Conservation (phyloP, 1,140 invertebrate species). For the Bombus fervidus region DNA sequence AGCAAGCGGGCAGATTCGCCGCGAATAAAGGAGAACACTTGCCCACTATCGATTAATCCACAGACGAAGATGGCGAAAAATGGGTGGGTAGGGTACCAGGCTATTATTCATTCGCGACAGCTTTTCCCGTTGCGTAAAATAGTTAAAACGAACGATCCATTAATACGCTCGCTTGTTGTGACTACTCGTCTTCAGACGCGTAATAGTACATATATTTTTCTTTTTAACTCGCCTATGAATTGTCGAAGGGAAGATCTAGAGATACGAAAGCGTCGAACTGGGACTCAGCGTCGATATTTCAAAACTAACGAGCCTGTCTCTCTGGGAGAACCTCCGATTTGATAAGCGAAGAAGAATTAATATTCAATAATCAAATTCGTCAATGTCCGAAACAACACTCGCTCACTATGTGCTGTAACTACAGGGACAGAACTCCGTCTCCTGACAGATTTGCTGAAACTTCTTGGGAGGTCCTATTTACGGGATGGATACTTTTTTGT, state of each 20-base stretch:
- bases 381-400: slow-evolving; percentile 57
- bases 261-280: background rate
- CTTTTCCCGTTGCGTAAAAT: slow-evolving; percentile 27
- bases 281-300: slow-evolving; percentile 53
- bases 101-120: slow-evolving; percentile 62
- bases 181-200: background rate
- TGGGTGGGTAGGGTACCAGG: too few species aligned
- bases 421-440: too few species aligned
- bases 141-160: slow-evolving; percentile 48
- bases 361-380: slow-evolving; percentile 68
- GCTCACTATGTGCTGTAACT: background rate
- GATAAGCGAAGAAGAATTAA: slow-evolving; percentile 60
- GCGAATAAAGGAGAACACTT: slow-evolving; percentile 59
- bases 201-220: background rate
- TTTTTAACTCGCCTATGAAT: background rate
- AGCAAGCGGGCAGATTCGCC: slow-evolving; percentile 26
- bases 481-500: background rate
- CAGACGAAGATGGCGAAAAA: background rate
- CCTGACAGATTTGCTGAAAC: too few species aligned
- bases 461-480: too few species aligned
- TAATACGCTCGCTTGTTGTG: slow-evolving; percentile 36
- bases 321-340: slow-evolving; percentile 26
- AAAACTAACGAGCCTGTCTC: slow-evolving; percentile 58
- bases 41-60: slow-evolving; percentile 52
- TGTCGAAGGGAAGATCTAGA: slow-evolving; percentile 10